Evolutionary conservation across 2,888 invertebrate species (phyloP), one percentile per base, ranked within the genome.

Genomic region (Dysmachus trigonus): DNA sequence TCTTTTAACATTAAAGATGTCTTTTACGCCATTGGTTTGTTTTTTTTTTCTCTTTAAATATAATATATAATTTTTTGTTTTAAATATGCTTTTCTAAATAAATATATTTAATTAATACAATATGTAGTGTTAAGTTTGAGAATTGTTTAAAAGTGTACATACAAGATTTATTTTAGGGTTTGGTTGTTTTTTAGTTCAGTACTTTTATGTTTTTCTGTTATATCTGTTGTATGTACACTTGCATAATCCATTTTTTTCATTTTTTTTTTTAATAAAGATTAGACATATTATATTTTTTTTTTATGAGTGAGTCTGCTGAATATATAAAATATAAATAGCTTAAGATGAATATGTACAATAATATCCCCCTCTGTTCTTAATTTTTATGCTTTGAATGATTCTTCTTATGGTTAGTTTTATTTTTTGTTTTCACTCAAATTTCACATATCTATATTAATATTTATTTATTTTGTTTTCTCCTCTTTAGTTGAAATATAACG

Each of bases 241-340:
- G 30, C 4, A 8, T 62, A 7, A 1, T 62, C 8, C 6, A 22
- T 62, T 62, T 51, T 51, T 51, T 18, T 15, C 72, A 7, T 15
- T 27, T 72, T 72, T n/a, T 72, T 27, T 31, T 72, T 13, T 18
- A 73, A 73, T 73, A 35, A 31, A 73, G 27, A 73, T 73, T 73
- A 73, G 73, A 73, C 18, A 35, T 73, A 62, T 47, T n/a, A 33
- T 81, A 51, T 8, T 41, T 41, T 2, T 41, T 38, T 47, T 79
- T 79, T 79, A 79, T 27, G 62, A 30, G 51, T 62, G 62, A 62
- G 62, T 62, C 62, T 47, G 30, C 15, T 81, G 81, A 81, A 53
- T 81, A 81, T 81, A 81, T 81, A 81, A 81, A 81, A 81, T 81
- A 81, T 81, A 81, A 81, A 81, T 27, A 81, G 81, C 81, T 81